Evolutionary conservation across 2,797 vertebrate species (phyloP).

Genomic region (Pangasius djambal): DNA sequence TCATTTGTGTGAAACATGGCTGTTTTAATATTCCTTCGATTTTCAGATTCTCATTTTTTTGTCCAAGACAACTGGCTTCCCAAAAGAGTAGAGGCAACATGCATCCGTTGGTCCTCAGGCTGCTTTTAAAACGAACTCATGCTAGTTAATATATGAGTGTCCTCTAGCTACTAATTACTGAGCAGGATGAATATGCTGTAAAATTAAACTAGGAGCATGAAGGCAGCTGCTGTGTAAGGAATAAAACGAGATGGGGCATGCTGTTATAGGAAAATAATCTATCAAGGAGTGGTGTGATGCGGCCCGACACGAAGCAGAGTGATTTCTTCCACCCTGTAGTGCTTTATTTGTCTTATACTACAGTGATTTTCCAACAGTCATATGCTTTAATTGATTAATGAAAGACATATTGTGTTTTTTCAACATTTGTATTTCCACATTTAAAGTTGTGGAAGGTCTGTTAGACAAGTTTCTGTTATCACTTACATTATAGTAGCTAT

Average conservation of each 20-base stretch:
- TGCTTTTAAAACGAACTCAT: constrained; percentile 11
- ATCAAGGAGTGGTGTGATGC: background rate
- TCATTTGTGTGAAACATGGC: constrained; percentile 53
- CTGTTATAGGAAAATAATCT: background rate
- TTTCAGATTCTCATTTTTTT: constrained; percentile 44
- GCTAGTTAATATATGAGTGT: background rate
- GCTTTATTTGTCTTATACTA: background rate
- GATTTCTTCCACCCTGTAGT: background rate
- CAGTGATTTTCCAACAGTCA: background rate
- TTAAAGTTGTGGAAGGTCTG: background rate
- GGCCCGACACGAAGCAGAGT: background rate
- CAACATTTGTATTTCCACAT: background rate
- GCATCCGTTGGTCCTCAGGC: background rate
- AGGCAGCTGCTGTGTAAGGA: background rate
- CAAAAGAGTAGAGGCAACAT: background rate
- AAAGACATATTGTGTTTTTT: background rate
- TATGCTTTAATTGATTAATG: background rate
- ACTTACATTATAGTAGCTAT: background rate
- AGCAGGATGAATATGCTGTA: background rate
- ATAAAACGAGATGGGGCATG: no score
- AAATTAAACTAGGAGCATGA: background rate
- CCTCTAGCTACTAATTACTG: background rate
- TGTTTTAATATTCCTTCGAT: constrained; percentile 56
- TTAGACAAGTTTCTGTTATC: background rate
- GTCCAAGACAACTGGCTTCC: constrained; percentile 40